These are phyloP conservation scores for Platichthys flesus DNA, from an alignment of 2,113 vertebrate genomes.

Conservation along the genomic window DNA sequence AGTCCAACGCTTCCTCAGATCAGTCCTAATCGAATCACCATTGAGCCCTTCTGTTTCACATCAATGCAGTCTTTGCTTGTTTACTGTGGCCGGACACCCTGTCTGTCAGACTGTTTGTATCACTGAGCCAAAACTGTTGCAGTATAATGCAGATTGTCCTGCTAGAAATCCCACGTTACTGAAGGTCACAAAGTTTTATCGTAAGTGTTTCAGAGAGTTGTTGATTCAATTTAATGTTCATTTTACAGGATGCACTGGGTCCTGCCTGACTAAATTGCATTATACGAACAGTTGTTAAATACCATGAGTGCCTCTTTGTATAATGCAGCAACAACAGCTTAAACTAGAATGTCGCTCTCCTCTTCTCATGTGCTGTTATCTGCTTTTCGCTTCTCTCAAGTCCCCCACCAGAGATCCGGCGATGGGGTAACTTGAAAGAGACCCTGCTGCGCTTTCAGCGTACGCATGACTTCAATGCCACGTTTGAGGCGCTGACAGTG, in stretches of 20 bases:
- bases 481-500: constrained; percentile 87
- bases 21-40: background rate
- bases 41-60: background rate
- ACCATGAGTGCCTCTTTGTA: background rate
- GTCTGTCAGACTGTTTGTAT: background rate
- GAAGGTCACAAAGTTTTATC: background rate
- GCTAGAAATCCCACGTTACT: background rate
- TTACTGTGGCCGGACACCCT: background rate
- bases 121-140: background rate
- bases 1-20: background rate
- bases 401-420: constrained; percentile 86
- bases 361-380: background rate
- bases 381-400: constrained; percentile 66
- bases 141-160: background rate
- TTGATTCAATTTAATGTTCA: background rate
- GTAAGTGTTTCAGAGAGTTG: background rate
- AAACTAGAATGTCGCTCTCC: too few species aligned
- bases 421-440: constrained; percentile 91
- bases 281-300: background rate
- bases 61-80: background rate
- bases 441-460: constrained; percentile 88
- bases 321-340: background rate
- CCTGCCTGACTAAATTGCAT: too few species aligned
- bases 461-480: constrained; percentile 88
- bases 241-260: too few species aligned